Evolutionary conservation across 2,888 invertebrate genomes (phyloP).

Genomic region (Cinara cedri): DNA sequence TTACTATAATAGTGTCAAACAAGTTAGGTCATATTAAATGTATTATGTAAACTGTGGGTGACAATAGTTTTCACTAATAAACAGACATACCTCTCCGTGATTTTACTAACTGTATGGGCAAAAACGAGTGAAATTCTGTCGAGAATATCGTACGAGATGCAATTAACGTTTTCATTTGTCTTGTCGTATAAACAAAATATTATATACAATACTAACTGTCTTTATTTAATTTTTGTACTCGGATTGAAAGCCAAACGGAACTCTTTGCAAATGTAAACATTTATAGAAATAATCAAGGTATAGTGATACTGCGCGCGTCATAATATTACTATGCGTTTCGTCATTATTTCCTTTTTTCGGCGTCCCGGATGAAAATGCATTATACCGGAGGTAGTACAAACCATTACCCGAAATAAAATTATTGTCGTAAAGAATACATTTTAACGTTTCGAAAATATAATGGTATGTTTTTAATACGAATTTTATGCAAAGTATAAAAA

Average conservation of each 20-base stretch:
- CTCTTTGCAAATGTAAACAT: neutral
- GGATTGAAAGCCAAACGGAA: constrained; percentile 8
- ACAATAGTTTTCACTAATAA: too few species aligned
- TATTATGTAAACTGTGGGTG: too few species aligned
- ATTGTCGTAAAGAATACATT: neutral
- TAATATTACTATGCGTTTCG: neutral
- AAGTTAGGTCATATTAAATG: too few species aligned
- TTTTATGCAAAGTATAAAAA: neutral
- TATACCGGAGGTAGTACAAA: neutral
- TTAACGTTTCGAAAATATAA: neutral
- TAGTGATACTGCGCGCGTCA: neutral
- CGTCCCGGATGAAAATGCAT: neutral
- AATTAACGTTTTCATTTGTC: too few species aligned
- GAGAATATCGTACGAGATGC: neutral
- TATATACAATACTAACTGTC: neutral
- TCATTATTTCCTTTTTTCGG: neutral
- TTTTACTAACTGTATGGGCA: too few species aligned
- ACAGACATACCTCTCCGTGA: too few species aligned
- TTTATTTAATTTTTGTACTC: neutral
- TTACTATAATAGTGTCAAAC: too few species aligned
- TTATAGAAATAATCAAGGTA: neutral
- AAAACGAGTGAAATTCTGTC: neutral
- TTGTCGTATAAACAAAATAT: constrained; percentile 13
- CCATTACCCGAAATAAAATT: neutral
- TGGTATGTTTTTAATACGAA: neutral